Base-by-base conservation (phyloP, 2,888 invertebrate genomes). In the Electrophaes corylata region DNA sequence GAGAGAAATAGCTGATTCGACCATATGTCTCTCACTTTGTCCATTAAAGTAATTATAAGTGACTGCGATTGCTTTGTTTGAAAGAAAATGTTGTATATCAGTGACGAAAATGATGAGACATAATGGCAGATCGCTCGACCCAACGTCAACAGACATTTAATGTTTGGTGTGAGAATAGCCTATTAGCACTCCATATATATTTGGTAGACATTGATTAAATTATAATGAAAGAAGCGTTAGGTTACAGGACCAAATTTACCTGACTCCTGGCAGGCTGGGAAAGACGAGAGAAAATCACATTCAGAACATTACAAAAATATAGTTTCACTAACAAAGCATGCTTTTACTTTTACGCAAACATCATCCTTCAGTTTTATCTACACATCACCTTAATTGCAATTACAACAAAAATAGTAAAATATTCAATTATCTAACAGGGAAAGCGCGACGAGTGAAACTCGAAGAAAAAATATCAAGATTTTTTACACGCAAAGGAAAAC, bases 241-340 rank as follows among this genome's bases (percentile, higher is more conserved):
- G 72, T 72, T 70, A 66, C 61, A 67, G 59, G 65, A 61, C 69
- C 67, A 73, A 72, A 10, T 70, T 91, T 92, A 92, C 92, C 92
- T 92, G 92, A 87, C 79, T 92, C 92, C 92, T 92, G 92, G 92
- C 92, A 92, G 91, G 92, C 92, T 92, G 92, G 75, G 90, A 72
- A 91, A 92, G 92, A 91, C 78, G 84, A 91, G 86, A 92, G 88
- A 91, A 91, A 86, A 88, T 86, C 89, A 91, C 91, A 91, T 91
- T 91, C 91, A 91, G 91, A 91, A 86, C 84, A 88, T 84, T 87
- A 90, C 88, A 83, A 81, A 23, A 80, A 59, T 86, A 83, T 76
- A 88, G 79, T 86, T 79, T 84, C 71, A 83, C 86, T 84, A 84
- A 81, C 77, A 76, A 83, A 79, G 76, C 90, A 90, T 90, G 90